Evolutionary conservation across 2,113 vertebrate species (phyloP), one percentile per base, ranked within the genome.

Genomic region (Dinomys branickii): DNA sequence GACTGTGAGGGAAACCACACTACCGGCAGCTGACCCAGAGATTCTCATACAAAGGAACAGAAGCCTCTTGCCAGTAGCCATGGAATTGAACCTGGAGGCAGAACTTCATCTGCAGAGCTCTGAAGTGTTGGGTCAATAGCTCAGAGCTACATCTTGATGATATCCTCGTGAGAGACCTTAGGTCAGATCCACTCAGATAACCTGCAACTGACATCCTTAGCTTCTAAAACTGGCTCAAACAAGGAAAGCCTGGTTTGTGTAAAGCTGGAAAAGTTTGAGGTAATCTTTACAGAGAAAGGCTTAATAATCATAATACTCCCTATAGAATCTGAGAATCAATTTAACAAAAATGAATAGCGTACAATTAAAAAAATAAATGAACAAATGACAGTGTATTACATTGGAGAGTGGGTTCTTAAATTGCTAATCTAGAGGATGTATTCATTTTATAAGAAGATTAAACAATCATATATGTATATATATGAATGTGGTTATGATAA

Each of bases 71-170:
- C 5, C 26, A 16, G 5, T 1, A 56, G 30, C 33, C 24, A 1
- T 2, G 5, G 13, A 3, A 17, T 0, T 63, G 52, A 50, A 50
- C 20, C 22, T 47, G 14, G 65, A n/a, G 19, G 59, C 10, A 24
- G 41, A 67, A 26, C 2, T 17, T 58, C 41, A 5, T 20, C 52
- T 77, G 47, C 33, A 59, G 52, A 67, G 35, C 11, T 20, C 28
- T 2, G 8, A 50, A 10, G 8, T 14, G 6, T 14, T 4, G n/a
- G 69, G 20, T 14, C 10, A 3, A 5, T 8, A 5, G 33, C 22
- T 88, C 77, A 41, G 33, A 71, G 7, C 7, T 22, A 3, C 50
- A 44, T 38, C 50, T 85, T 54, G 47, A 35, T 4, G 7, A 0
- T 19, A 22, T 35, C 2, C 38, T 75, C 41, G 2, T 0, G 44